Evolutionary conservation across 2,797 vertebrate genomes (phyloP).

Genomic region (Podarcis lilfordi): DNA sequence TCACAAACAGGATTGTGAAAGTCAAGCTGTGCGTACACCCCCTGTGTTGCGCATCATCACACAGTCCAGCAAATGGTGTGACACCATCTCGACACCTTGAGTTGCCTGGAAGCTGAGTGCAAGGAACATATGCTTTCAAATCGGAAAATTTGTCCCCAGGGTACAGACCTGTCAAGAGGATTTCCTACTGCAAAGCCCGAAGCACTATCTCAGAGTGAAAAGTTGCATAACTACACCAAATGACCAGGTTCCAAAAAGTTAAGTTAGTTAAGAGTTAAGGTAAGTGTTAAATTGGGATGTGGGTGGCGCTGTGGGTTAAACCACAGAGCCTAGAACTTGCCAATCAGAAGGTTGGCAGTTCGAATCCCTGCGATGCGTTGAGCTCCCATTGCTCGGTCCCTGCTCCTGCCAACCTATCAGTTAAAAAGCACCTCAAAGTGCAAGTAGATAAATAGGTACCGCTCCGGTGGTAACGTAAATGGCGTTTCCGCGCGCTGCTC

Average conservation of each 20-base stretch:
- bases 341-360: too few relatives aligned
- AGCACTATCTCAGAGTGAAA: background rate
- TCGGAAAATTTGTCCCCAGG: background rate
- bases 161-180: background rate
- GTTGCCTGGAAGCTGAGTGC: background rate
- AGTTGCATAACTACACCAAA: background rate
- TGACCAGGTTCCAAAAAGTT: background rate
- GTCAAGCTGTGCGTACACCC: constrained; percentile 8
- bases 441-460: too few relatives aligned
- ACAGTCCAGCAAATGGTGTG: background rate
- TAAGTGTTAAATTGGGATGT: too few relatives aligned
- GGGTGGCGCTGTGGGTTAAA: too few relatives aligned
- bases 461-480: too few relatives aligned
- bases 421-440: too few relatives aligned
- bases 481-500: fast-evolving
- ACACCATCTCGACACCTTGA: background rate
- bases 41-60: constrained; percentile 14
- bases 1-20: constrained; percentile 1
- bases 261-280: too few relatives aligned
- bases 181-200: background rate
- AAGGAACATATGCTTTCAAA: background rate
- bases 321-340: too few relatives aligned
- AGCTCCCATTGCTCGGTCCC: too few relatives aligned
- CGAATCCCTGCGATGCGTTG: too few relatives aligned
- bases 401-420: too few relatives aligned